Evolutionary conservation across 2,888 invertebrate genomes (phyloP).

Genomic region (Drosophila histrio): DNA sequence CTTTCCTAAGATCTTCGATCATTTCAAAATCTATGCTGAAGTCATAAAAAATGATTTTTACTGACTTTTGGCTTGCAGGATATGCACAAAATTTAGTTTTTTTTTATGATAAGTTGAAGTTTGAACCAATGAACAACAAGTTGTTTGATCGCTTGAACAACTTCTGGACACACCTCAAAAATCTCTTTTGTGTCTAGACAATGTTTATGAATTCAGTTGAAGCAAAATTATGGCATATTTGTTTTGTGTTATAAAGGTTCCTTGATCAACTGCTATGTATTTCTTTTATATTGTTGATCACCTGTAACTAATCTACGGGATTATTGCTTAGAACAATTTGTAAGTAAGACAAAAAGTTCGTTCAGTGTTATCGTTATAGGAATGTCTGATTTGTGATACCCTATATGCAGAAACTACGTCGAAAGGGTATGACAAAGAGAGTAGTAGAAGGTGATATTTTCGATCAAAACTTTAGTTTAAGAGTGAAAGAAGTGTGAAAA

Average conservation of each 20-base stretch:
- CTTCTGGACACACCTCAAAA: constrained; percentile 1
- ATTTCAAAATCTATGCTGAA: not conserved
- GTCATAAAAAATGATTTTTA: not conserved
- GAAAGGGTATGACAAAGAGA: not conserved
- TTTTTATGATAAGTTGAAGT: not conserved
- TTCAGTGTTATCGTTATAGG: constrained; percentile 12
- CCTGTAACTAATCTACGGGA: constrained; percentile 16
- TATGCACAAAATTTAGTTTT: constrained; percentile 6
- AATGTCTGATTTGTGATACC: constrained; percentile 23
- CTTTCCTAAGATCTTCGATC: constrained; percentile 2
- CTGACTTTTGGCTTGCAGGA: not conserved
- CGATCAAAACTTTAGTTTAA: not conserved
- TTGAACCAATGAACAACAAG: not conserved
- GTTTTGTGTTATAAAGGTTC: not conserved
- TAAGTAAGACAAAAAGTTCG: constrained; percentile 13
- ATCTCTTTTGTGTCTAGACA: not conserved
- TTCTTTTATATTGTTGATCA: not conserved
- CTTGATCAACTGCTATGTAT: constrained; percentile 13
- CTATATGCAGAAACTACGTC: not conserved
- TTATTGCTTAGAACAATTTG: constrained; percentile 14
- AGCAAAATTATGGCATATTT: not conserved
- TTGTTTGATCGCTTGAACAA: not conserved
- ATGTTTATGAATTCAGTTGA: not conserved
- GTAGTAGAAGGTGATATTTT: not conserved
- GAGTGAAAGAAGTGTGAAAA: no score